Evolutionary conservation across 2,888 invertebrate species (phyloP).

Genomic region (Sphinx pinastri): DNA sequence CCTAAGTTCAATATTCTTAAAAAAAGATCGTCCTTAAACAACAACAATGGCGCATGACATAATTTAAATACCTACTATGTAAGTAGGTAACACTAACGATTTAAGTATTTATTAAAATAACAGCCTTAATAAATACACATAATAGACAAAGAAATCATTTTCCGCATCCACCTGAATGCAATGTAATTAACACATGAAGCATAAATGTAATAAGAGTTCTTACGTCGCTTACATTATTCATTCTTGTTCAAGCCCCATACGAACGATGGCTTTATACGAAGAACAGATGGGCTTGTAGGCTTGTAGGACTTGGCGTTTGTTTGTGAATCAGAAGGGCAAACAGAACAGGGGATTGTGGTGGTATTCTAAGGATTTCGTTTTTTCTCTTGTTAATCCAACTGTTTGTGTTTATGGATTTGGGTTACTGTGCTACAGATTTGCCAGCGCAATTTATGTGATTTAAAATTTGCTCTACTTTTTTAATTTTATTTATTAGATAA

Average conservation of each 20-base stretch:
- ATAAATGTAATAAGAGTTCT: conserved; percentile 55
- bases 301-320: conserved; percentile 74
- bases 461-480: no score
- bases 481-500: no score
- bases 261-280: conserved; percentile 64
- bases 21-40: no score
- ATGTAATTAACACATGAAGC: conserved; percentile 57
- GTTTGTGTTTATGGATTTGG: neutral
- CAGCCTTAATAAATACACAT: conserved; percentile 44
- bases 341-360: conserved; percentile 44
- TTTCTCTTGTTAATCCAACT: conserved; percentile 1
- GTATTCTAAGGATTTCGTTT: conserved; percentile 12
- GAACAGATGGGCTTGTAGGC: conserved; percentile 73
- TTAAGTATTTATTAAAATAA: no score
- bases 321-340: conserved; percentile 80
- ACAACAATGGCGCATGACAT: no score
- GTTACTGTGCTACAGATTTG: neutral
- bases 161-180: conserved; percentile 43
- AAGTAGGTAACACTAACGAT: no score
- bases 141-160: conserved; percentile 54
- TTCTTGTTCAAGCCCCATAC: conserved; percentile 68
- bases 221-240: conserved; percentile 62
- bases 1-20: no score
- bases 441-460: neutral
- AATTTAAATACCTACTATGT: no score